Percentiles rank a stretch among this genome's conserved stretches.
Evolutionary conservation across 2,113 vertebrate genomes (phyloP).

Genomic region (Tylochromis polylepis): DNA sequence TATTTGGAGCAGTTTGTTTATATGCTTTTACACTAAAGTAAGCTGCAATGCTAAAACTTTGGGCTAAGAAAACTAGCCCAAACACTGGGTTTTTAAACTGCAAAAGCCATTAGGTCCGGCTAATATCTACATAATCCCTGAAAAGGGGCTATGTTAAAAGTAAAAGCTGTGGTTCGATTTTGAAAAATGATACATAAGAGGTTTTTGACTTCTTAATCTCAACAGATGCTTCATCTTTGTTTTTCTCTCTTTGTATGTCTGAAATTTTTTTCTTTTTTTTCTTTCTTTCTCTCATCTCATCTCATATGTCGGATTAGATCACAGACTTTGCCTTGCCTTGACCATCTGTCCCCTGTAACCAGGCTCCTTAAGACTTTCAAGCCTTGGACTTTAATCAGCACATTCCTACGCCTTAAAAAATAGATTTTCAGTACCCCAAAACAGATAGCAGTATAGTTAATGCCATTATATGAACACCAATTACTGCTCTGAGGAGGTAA

Average conservation of each 20-base stretch:
- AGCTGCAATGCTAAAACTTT: neutral
- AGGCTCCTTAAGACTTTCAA: neutral
- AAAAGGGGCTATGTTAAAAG: neutral
- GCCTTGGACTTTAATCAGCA: neutral
- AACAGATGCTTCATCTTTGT: neutral
- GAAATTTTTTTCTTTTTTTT: neutral
- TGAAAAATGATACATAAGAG: neutral
- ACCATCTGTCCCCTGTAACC: conserved; percentile 19
- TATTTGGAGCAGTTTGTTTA: neutral
- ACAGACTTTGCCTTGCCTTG: neutral
- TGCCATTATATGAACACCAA: neutral
- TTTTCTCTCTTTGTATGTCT: neutral
- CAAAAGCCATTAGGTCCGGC: neutral
- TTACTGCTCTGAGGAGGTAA: neutral
- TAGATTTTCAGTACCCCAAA: neutral
- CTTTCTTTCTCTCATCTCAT: neutral
- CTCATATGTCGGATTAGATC: conserved; percentile 5
- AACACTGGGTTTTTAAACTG: neutral
- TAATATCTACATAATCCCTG: neutral
- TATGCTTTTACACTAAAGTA: neutral
- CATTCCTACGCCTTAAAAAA: neutral
- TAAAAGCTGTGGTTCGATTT: neutral
- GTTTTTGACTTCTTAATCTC: neutral
- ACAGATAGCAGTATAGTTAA: neutral
- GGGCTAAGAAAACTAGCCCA: neutral